Conservation (phyloP, 1,140 invertebrate species). For the Atopsyche davidsoni region DNA sequence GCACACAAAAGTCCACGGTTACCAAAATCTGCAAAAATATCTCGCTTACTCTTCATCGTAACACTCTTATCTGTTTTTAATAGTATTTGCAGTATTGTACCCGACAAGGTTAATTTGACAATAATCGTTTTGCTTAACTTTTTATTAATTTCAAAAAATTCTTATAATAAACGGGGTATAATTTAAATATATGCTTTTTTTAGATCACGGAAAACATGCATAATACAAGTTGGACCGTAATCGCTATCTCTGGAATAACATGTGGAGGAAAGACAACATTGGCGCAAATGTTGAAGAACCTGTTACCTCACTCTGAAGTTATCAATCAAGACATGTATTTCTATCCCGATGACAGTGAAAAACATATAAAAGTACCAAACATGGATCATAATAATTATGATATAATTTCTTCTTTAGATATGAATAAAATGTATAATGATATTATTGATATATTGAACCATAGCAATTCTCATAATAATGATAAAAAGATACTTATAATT, state of each 20-base stretch:
- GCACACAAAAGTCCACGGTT: too few species aligned
- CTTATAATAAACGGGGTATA: too few species aligned
- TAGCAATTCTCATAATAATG: constrained; percentile 22
- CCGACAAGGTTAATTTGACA: too few species aligned
- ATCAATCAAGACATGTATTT: constrained; percentile 78
- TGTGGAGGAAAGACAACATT: constrained; percentile 77
- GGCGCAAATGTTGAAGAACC: constrained; percentile 50
- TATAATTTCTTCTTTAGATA: constrained; percentile 64
- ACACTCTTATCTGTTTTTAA: too few species aligned
- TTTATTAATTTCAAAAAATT: neutral
- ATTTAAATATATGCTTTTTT: neutral
- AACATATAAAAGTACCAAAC: constrained; percentile 57
- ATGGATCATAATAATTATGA: constrained; percentile 77
- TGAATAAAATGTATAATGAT: constrained; percentile 62
- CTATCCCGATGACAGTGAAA: constrained; percentile 57
- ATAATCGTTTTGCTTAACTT: neutral
- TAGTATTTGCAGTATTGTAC: too few species aligned
- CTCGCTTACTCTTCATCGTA: too few species aligned
- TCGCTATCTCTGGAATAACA: constrained; percentile 72
- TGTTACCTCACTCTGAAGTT: constrained; percentile 49
- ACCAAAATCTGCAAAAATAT: too few species aligned
- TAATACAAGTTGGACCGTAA: constrained; percentile 54
- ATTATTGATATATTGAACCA: constrained; percentile 42
- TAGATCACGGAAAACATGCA: constrained; percentile 6
- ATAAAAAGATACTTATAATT: constrained; percentile 57